Evolutionary conservation across 2,888 invertebrate genomes (phyloP).

Genomic region (Tetragonula carbonaria): DNA sequence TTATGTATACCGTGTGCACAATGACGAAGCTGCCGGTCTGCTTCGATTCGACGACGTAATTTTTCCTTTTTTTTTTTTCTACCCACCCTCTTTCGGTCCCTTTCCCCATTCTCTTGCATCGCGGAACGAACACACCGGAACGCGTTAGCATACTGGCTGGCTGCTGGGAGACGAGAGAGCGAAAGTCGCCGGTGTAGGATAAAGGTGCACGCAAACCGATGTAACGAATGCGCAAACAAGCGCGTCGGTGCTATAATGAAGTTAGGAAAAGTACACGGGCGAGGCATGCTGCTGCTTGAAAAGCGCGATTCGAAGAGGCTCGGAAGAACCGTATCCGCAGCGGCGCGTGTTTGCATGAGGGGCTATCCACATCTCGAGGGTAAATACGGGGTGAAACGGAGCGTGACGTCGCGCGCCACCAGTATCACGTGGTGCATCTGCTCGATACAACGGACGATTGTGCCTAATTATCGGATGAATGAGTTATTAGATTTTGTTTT

Average conservation of each 20-base stretch:
- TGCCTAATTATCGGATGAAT: slow-evolving; percentile 25
- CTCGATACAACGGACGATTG: slow-evolving; percentile 11
- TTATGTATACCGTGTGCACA: slow-evolving; percentile 66
- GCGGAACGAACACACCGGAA: slow-evolving; percentile 50
- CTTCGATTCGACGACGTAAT: slow-evolving; percentile 63
- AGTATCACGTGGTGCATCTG: slow-evolving; percentile 13
- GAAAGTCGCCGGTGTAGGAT: slow-evolving; percentile 55
- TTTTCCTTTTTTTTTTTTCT: slow-evolving; percentile 24
- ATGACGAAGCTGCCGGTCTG: slow-evolving; percentile 58
- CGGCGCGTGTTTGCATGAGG: slow-evolving; percentile 59
- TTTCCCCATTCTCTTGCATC: slow-evolving; percentile 7
- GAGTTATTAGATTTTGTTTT: slow-evolving; percentile 10
- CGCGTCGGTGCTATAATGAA: slow-evolving; percentile 63
- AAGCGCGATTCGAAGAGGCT: slow-evolving; percentile 58
- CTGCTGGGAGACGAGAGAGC: slow-evolving; percentile 17
- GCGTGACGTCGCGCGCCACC: slow-evolving; percentile 26
- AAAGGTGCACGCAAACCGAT: slow-evolving; percentile 61
- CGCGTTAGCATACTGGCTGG: slow-evolving; percentile 69
- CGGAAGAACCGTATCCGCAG: slow-evolving; percentile 27
- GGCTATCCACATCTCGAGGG: slow-evolving; percentile 60
- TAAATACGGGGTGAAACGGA: slow-evolving; percentile 57
- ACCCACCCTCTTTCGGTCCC: not conserved
- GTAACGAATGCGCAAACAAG: slow-evolving; percentile 72
- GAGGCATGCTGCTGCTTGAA: slow-evolving; percentile 36
- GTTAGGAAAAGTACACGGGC: slow-evolving; percentile 71